phyloP scores from a whole-genome alignment of 2,113 vertebrate genomes.

The Oncorhynchus tshawytscha region DNA sequence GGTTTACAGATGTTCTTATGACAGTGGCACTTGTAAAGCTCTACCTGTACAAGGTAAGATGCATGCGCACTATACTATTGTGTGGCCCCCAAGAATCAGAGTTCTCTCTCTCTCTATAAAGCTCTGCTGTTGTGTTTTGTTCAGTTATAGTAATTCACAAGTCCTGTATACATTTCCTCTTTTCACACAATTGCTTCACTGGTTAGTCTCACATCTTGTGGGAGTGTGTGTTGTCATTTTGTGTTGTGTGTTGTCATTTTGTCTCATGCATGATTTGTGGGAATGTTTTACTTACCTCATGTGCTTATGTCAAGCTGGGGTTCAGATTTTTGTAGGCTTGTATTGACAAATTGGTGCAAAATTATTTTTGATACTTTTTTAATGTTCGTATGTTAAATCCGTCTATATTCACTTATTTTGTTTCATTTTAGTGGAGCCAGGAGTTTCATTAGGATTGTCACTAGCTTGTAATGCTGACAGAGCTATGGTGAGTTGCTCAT shows the following conservation, averaged over 20 bases:
- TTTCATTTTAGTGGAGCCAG: constrained; percentile 24
- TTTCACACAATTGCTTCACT: too few species aligned
- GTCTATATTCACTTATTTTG: neutral
- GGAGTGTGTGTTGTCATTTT: too few species aligned
- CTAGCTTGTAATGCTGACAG: constrained; percentile 35
- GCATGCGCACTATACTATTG: neutral
- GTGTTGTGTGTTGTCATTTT: too few species aligned
- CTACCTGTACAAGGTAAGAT: constrained; percentile 35
- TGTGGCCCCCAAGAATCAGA: neutral
- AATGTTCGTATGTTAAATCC: neutral
- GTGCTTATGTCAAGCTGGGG: neutral
- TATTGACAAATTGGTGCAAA: too few species aligned
- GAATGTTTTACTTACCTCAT: too few species aligned
- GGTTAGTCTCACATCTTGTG: too few species aligned
- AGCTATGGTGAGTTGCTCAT: constrained; percentile 34
- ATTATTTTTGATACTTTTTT: too few species aligned
- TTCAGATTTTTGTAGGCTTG: neutral
- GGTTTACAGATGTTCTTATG: constrained; percentile 42
- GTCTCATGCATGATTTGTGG: too few species aligned
- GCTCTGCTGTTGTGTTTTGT: too few species aligned
- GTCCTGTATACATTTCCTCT: too few species aligned
- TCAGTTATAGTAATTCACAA: too few species aligned
- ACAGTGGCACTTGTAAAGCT: constrained; percentile 13
- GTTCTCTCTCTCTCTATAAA: neutral
- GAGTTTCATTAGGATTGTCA: constrained; percentile 40